Evolutionary conservation across 2,797 vertebrate species (phyloP).

Genomic region (Schizopygopsis malacanthus): DNA sequence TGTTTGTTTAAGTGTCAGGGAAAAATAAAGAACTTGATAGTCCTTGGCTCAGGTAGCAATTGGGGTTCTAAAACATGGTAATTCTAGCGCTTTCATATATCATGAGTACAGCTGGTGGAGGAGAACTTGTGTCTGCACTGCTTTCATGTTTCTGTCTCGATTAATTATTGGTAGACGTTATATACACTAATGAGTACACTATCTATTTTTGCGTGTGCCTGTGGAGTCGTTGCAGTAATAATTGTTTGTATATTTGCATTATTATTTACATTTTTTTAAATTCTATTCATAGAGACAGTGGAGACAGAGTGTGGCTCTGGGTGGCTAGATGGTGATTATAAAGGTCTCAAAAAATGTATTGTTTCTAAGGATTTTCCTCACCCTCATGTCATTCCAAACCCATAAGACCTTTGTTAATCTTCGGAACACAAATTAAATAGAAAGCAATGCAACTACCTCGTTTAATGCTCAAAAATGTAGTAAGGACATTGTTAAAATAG

Average conservation of each 20-base stretch:
- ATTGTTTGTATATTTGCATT: conserved; percentile 12
- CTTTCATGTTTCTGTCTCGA: conserved; percentile 16
- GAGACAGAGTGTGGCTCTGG: not conserved
- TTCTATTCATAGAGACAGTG: conserved; percentile 9
- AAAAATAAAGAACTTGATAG: conserved; percentile 17
- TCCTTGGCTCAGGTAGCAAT: conserved; percentile 16
- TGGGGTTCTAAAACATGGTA: conserved; percentile 6
- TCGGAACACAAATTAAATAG: not conserved
- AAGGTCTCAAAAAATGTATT: not conserved
- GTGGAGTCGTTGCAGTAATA: conserved; percentile 23
- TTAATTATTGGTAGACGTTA: conserved; percentile 18
- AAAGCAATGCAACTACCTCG: not conserved
- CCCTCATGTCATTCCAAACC: not conserved
- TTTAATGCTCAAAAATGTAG: not conserved
- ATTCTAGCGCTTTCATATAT: conserved; percentile 14
- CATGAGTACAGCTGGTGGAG: not conserved
- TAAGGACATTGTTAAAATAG: not conserved
- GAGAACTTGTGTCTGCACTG: not conserved
- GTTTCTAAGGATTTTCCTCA: not conserved
- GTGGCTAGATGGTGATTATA: not conserved
- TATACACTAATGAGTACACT: conserved; percentile 32
- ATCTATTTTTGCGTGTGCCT: not conserved
- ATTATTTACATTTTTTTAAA: conserved; percentile 26
- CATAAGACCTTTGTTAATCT: not conserved
- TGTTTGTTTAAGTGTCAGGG: conserved; percentile 18